phyloP scores from a whole-genome alignment of 2,797 vertebrate genomes.

The Melanitta fusca region DNA sequence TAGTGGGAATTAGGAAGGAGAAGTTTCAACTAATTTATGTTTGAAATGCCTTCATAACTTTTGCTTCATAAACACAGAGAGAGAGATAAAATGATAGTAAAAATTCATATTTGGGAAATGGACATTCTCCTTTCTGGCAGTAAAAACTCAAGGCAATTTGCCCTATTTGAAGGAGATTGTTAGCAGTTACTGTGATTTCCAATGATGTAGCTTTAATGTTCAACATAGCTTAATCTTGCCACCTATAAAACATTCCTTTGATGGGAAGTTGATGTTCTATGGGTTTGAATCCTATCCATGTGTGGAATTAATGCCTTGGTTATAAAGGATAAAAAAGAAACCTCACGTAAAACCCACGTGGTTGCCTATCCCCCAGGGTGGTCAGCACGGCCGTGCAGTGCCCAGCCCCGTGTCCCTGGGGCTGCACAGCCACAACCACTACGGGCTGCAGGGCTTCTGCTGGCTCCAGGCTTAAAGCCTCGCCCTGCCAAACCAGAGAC shows the following conservation, averaged over 20 bases:
- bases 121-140: neutral
- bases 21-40: slow-evolving; percentile 4
- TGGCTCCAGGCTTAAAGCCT: neutral
- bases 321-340: neutral
- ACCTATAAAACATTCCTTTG: neutral
- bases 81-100: neutral
- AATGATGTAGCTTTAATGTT: neutral
- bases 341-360: accelerated
- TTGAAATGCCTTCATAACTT: slow-evolving; percentile 17
- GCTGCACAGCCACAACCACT: neutral
- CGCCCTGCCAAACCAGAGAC: neutral
- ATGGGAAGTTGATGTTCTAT: neutral
- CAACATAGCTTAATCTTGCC: neutral
- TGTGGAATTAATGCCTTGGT: neutral
- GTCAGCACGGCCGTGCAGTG: too few species aligned
- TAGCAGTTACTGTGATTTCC: neutral
- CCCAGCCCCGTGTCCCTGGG: neutral
- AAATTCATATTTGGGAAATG: slow-evolving; percentile 13
- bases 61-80: neutral
- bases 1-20: neutral
- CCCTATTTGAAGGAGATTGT: neutral
- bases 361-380: neutral
- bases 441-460: neutral
- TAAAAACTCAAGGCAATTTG: neutral
- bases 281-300: neutral